Conservation (phyloP, 2,888 invertebrate genomes). For the Chymomyza caudatula region DNA sequence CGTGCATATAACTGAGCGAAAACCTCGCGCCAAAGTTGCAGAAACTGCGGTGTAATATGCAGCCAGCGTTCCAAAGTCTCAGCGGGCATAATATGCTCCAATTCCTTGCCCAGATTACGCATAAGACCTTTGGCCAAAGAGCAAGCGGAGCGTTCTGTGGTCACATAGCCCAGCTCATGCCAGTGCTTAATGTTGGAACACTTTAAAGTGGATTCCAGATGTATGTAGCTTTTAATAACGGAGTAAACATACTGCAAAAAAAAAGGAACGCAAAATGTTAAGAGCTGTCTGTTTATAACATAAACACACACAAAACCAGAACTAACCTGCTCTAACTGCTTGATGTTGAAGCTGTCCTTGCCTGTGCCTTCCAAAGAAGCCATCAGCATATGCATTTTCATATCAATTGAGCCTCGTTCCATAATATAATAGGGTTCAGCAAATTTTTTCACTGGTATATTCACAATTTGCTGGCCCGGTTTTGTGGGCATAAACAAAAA, state of each 20-base stretch:
- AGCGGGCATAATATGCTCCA: constrained; percentile 64
- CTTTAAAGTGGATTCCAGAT: constrained; percentile 81
- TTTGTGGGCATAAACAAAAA: constrained; percentile 82
- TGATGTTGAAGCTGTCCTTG: constrained; percentile 56
- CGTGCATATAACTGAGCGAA: constrained; percentile 79
- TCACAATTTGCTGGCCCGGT: constrained; percentile 64
- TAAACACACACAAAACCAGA: background rate
- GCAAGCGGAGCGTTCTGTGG: constrained; percentile 80
- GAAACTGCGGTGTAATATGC: constrained; percentile 79
- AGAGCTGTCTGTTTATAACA: background rate
- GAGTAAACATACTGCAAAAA: constrained; percentile 84
- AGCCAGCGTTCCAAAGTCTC: constrained; percentile 76
- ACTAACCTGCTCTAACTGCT: constrained; percentile 68
- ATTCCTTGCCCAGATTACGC: constrained; percentile 70
- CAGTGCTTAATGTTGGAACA: constrained; percentile 81
- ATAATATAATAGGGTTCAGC: constrained; percentile 85
- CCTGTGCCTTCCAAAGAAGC: constrained; percentile 49
- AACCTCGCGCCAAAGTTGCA: constrained; percentile 80
- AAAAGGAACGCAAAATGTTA: background rate
- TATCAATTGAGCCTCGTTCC: constrained; percentile 84
- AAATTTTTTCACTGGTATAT: constrained; percentile 81
- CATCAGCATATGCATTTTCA: constrained; percentile 78
- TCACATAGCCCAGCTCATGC: constrained; percentile 81
- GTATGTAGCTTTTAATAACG: constrained; percentile 86
- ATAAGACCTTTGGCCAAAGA: constrained; percentile 81